Evolutionary conservation across 2,797 vertebrate species (phyloP).

Genomic region (Xiphophorus birchmanni): DNA sequence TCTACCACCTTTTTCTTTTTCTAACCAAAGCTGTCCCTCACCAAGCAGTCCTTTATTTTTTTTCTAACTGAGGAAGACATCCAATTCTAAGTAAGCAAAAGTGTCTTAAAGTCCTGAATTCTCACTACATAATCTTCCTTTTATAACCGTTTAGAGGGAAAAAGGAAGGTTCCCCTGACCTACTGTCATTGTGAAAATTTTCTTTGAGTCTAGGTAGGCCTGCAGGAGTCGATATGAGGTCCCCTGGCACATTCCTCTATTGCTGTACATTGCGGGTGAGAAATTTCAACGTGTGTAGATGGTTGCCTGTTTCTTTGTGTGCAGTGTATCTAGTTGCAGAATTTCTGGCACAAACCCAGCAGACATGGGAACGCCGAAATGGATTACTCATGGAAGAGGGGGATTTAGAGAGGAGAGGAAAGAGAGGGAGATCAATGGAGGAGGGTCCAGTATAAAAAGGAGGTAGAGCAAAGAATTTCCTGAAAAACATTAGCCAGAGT

Average conservation of each 20-base stretch:
- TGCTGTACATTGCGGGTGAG: conserved; percentile 37
- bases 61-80: conserved; percentile 21
- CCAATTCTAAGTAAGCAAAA: conserved; percentile 46
- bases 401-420: conserved; percentile 65
- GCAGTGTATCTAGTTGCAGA: conserved; percentile 48
- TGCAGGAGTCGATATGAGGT: conserved; percentile 38
- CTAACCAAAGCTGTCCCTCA: conserved; percentile 12
- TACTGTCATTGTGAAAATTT: conserved; percentile 32
- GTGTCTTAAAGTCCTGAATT: conserved; percentile 23
- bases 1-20: background rate
- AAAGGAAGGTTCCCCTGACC: conserved; percentile 44
- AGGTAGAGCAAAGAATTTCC: conserved; percentile 48
- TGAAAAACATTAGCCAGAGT: conserved; percentile 42
- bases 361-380: conserved; percentile 71
- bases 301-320: conserved; percentile 29
- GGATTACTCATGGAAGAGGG: conserved; percentile 66
- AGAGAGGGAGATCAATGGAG: conserved; percentile 64
- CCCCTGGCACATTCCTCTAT: conserved; percentile 48
- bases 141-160: conserved; percentile 18
- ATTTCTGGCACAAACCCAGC: conserved; percentile 68
- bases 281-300: conserved; percentile 42
- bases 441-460: conserved; percentile 49
- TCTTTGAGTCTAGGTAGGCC: conserved; percentile 31
- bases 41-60: conserved; percentile 22
- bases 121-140: conserved; percentile 40